These are phyloP conservation scores for Eudorcas thomsonii DNA, from an alignment of 2,113 vertebrate species.

Conservation along the genomic window DNA sequence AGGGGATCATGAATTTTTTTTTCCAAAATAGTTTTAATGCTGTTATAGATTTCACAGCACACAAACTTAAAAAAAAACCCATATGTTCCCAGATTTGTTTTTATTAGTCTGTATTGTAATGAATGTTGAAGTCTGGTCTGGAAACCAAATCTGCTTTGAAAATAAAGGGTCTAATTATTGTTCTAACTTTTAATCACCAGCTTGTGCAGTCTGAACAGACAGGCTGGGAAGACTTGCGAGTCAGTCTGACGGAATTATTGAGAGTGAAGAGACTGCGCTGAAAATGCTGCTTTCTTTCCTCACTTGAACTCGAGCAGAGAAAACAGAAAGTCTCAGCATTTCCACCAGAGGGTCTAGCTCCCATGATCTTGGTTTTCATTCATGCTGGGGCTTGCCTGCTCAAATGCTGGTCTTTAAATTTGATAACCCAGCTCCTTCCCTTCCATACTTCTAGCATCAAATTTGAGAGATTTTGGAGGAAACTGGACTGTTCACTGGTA, in stretches of 20 bases:
- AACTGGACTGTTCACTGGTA: not conserved
- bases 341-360: not conserved
- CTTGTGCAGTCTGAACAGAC: constrained; percentile 16
- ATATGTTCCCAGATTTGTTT: constrained; percentile 56
- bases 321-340: not conserved
- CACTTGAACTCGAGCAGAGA: not conserved
- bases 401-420: not conserved
- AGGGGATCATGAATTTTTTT: not conserved
- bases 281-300: not conserved
- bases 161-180: constrained; percentile 62
- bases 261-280: not conserved
- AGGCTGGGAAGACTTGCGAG: not conserved
- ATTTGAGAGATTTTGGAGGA: not conserved
- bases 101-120: constrained; percentile 64
- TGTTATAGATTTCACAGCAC: constrained; percentile 47
- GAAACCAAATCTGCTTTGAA: constrained; percentile 62
- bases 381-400: too few species aligned
- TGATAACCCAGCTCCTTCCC: fast-evolving
- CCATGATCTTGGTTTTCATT: not conserved
- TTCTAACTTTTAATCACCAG: constrained; percentile 67
- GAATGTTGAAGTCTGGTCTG: constrained; percentile 51
- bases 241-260: not conserved
- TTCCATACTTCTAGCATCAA: not conserved
- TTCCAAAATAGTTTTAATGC: not conserved
- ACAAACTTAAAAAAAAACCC: constrained; percentile 1